Base-by-base conservation (phyloP, 1,140 invertebrate species). In the Acyrthosiphon pisum region DNA sequence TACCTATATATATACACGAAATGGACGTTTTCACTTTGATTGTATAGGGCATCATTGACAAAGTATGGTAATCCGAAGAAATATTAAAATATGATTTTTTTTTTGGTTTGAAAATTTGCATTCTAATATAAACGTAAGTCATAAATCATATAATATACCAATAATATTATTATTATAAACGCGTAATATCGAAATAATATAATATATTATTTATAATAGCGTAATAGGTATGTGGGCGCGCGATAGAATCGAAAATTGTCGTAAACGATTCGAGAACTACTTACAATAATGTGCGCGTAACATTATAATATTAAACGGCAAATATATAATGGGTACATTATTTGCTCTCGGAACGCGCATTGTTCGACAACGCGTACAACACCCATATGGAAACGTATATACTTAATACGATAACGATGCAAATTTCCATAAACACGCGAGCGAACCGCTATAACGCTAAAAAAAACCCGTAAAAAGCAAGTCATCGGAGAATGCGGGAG, bases 381-480 rank as follows among this genome's bases (percentile, higher is more conserved):
- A 68, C 60, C 60, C 60, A 68, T 68, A 68, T 14, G 60, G 30
- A n/a, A 68, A 68, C 26, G 60, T n/a, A 76, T 18, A n/a, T 76
- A 53, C 50, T 76, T 76, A 76, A 76, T 76, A 76, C 30, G 60
- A 76, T 35, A 84, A 84, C 37, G 83, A 41, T 84, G 41, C 37
- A 41, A 84, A 83, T 41, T 84, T 84, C 83, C 83, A 41, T 84
- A 84, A 84, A 44, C 83, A 84, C 41, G 60, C 60, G 30, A 76
- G 60, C 60, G 7, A 76, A 76, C 60, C 60, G 60, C 60, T 76
- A 76, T n/a, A n/a, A 76, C 9, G 11, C 60, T 76, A 76, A 76
- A 76, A 68, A 76, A 76, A 76, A n/a, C 18, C 60, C 60, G 60
- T 76, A 44, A 41, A 84, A 84, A 84, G 83, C 83, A 84, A 84